These are phyloP conservation scores for Antheraea pernyi DNA, from an alignment of 1,140 invertebrate genomes.

Conservation along the genomic window DNA sequence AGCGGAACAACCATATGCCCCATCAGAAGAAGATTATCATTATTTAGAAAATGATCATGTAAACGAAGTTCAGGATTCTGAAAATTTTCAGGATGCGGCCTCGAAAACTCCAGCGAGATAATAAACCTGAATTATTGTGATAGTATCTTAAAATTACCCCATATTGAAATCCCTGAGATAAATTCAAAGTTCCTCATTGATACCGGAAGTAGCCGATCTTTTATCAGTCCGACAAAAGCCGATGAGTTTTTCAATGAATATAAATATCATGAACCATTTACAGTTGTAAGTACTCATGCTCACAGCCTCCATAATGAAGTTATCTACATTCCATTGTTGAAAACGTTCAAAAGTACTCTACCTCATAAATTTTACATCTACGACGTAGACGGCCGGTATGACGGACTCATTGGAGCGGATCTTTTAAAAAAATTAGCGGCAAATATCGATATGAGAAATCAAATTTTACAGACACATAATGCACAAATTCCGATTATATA, in stretches of 20 bases:
- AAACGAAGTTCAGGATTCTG: not conserved
- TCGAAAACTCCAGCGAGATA: not conserved
- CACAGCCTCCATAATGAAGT: constrained; percentile 9
- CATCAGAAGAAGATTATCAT: not conserved
- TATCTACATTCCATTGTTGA: constrained; percentile 5
- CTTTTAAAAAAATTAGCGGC: constrained; percentile 31
- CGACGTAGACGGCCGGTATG: constrained; percentile 26
- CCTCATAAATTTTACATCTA: constrained; percentile 24
- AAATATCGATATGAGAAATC: constrained; percentile 29
- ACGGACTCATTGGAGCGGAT: constrained; percentile 38
- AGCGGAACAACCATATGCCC: not conserved
- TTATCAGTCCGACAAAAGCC: constrained; percentile 15
- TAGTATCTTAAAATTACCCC: constrained; percentile 12
- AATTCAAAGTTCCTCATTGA: constrained; percentile 18
- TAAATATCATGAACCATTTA: constrained; percentile 13
- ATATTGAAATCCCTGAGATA: constrained; percentile 15
- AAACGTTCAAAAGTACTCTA: constrained; percentile 6
- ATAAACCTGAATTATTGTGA: constrained; percentile 17
- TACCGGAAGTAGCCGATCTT: constrained; percentile 18
- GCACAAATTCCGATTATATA: constrained; percentile 22
- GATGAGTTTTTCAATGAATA: constrained; percentile 10
- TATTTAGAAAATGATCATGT: not conserved
- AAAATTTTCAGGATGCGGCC: constrained; percentile 9
- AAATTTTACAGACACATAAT: constrained; percentile 21
- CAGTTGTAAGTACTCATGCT: constrained; percentile 16